Evolutionary conservation across 1,140 invertebrate species (phyloP).

Genomic region (Aphaenogaster ashmeadi): DNA sequence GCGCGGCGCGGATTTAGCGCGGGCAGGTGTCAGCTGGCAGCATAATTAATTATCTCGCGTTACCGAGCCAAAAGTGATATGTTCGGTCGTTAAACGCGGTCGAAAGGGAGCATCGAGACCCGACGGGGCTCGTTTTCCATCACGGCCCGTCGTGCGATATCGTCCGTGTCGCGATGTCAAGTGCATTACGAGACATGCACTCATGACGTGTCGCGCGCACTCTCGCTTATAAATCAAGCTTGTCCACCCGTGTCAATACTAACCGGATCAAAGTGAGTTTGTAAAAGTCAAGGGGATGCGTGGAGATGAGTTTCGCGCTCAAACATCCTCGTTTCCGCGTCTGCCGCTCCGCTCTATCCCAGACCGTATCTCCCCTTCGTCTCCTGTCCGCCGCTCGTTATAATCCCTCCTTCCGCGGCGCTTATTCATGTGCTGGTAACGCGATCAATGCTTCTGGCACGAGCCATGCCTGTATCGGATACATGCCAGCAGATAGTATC

Average conservation of each 20-base stretch:
- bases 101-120: slow-evolving; percentile 53
- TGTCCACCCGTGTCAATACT: slow-evolving; percentile 60
- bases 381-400: slow-evolving; percentile 52
- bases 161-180: slow-evolving; percentile 64
- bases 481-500: slow-evolving; percentile 52
- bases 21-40: slow-evolving; percentile 24
- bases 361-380: neutral
- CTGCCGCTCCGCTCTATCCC: slow-evolving; percentile 5
- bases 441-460: slow-evolving; percentile 65
- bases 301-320: slow-evolving; percentile 52
- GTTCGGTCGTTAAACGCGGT: slow-evolving; percentile 55
- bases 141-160: slow-evolving; percentile 52
- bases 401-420: slow-evolving; percentile 68
- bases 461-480: slow-evolving; percentile 56
- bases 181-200: slow-evolving; percentile 63
- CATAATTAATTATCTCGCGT: slow-evolving; percentile 56
- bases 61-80: slow-evolving; percentile 50
- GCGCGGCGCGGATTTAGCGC: slow-evolving; percentile 7
- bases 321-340: slow-evolving; percentile 37
- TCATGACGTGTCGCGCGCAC: slow-evolving; percentile 62
- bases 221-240: slow-evolving; percentile 66
- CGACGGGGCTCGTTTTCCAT: slow-evolving; percentile 58
- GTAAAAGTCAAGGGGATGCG: slow-evolving; percentile 56
- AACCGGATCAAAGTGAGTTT: slow-evolving; percentile 71
- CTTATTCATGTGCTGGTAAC: slow-evolving; percentile 58